Evolutionary conservation across 2,113 vertebrate species (phyloP).

Genomic region (Verasper variegatus): DNA sequence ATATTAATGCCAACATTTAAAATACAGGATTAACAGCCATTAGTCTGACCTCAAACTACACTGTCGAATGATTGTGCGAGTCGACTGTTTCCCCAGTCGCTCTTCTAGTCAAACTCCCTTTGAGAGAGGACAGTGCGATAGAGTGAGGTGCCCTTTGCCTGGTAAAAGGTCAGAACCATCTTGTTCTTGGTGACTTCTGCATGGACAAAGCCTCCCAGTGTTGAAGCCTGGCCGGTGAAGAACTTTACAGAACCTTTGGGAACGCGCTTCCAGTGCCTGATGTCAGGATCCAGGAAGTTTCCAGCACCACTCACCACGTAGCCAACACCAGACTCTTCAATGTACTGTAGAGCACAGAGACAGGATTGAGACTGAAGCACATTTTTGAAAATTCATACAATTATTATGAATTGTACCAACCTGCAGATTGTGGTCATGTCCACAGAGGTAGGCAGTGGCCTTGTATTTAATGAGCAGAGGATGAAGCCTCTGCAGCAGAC

Average conservation of each 20-base stretch:
- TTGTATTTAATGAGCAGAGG: constrained; percentile 86
- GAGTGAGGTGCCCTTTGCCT: constrained; percentile 88
- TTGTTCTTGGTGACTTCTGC: constrained; percentile 84
- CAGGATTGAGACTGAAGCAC: rapidly evolving
- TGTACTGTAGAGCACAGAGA: constrained; percentile 78
- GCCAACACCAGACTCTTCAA: constrained; percentile 85
- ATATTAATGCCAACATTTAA: constrained; percentile 14
- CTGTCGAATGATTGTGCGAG: background rate
- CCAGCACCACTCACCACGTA: constrained; percentile 91
- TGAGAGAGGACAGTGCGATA: constrained; percentile 85
- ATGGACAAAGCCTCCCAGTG: constrained; percentile 87
- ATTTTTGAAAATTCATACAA: background rate
- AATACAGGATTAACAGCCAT: constrained; percentile 1
- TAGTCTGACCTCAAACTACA: background rate
- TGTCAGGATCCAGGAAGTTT: constrained; percentile 90
- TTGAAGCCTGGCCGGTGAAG: constrained; percentile 84
- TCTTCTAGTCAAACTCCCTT: constrained; percentile 46
- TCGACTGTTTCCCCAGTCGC: background rate
- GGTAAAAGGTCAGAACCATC: constrained; percentile 86
- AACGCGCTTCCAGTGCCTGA: constrained; percentile 80
- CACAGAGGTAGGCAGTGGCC: constrained; percentile 89
- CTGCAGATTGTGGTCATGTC: constrained; percentile 95
- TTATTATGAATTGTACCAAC: constrained; percentile 60
- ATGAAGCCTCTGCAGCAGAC: constrained; percentile 83
- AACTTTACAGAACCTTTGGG: constrained; percentile 87